These are phyloP conservation scores for Andrena dorsata DNA, from an alignment of 2,888 invertebrate genomes.

Conservation along the genomic window DNA sequence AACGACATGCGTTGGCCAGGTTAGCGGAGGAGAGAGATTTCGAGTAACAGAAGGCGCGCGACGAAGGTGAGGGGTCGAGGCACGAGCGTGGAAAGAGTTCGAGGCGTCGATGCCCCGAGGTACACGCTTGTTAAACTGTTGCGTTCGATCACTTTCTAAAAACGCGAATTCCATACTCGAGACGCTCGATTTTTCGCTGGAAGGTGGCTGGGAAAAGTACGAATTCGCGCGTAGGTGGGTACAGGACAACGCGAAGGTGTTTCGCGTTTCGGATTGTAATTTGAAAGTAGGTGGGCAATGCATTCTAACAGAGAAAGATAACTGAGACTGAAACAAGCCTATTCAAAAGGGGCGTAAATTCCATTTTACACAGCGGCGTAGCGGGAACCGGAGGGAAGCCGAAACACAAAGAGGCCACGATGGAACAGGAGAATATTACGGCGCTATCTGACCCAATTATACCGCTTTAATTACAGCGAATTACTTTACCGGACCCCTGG, in stretches of 20 bases:
- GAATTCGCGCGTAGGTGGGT: background rate
- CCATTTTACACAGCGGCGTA: background rate
- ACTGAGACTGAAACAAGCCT: conserved; percentile 26
- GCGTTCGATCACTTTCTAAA: conserved; percentile 58
- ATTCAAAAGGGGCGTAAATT: conserved; percentile 26
- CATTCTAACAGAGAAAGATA: conserved; percentile 16
- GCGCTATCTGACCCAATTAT: conserved; percentile 70
- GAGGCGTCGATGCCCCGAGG: conserved; percentile 55
- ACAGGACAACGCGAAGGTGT: background rate
- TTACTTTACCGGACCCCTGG: conserved; percentile 59
- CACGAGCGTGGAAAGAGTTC: conserved; percentile 57
- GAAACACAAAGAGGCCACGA: conserved; percentile 14
- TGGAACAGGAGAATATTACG: conserved; percentile 28
- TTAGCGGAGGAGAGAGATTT: conserved; percentile 31
- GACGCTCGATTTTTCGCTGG: background rate
- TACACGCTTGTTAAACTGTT: conserved; percentile 35
- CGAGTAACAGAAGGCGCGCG: conserved; percentile 37
- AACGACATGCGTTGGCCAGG: conserved; percentile 56
- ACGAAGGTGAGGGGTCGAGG: conserved; percentile 57
- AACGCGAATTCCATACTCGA: conserved; percentile 29
- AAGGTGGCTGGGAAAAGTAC: background rate
- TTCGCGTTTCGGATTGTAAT: no score
- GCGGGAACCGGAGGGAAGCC: conserved; percentile 4
- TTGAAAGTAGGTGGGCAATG: conserved; percentile 2
- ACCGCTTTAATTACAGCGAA: conserved; percentile 70